These are phyloP conservation scores for Calameuta filiformis DNA, from an alignment of 2,888 invertebrate species.

Conservation along the genomic window DNA sequence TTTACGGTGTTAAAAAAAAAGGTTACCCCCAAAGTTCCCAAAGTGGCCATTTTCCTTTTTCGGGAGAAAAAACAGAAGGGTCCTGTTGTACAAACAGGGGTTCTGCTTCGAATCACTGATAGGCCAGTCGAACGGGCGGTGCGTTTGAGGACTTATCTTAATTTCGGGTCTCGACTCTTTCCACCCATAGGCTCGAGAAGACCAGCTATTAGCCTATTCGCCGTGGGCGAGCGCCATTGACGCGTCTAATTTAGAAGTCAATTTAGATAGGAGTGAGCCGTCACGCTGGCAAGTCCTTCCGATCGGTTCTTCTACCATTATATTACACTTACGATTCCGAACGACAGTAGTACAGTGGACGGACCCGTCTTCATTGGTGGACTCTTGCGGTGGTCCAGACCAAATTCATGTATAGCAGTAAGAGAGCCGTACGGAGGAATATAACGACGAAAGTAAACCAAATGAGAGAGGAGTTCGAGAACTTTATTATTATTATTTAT, in stretches of 20 bases:
- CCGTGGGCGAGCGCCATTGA: slow-evolving; percentile 24
- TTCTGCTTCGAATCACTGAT: slow-evolving; percentile 52
- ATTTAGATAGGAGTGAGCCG: slow-evolving; percentile 2
- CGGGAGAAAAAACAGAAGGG: slow-evolving; percentile 33
- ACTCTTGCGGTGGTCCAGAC: no score
- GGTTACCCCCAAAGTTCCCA: slow-evolving; percentile 10
- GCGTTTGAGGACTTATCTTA: slow-evolving; percentile 56
- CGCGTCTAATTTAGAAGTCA: slow-evolving; percentile 46
- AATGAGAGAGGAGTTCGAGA: no score
- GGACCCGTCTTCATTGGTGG: no score
- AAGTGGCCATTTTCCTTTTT: slow-evolving; percentile 19
- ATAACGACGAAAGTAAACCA: no score
- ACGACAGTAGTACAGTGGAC: no score
- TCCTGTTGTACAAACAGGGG: slow-evolving; percentile 33
- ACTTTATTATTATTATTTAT: no score
- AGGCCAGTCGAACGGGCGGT: slow-evolving; percentile 48
- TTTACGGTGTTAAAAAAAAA: no score
- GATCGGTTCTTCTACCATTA: no score
- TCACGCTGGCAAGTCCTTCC: background rate
- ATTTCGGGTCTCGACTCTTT: slow-evolving; percentile 35
- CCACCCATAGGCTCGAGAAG: background rate
- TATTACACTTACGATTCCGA: no score
- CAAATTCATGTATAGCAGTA: no score
- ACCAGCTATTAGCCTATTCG: slow-evolving; percentile 14
- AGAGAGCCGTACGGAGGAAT: no score